Evolutionary conservation across 2,888 invertebrate genomes (phyloP), one percentile per base, ranked within the genome.

Genomic region (Eustalomyia histrio): DNA sequence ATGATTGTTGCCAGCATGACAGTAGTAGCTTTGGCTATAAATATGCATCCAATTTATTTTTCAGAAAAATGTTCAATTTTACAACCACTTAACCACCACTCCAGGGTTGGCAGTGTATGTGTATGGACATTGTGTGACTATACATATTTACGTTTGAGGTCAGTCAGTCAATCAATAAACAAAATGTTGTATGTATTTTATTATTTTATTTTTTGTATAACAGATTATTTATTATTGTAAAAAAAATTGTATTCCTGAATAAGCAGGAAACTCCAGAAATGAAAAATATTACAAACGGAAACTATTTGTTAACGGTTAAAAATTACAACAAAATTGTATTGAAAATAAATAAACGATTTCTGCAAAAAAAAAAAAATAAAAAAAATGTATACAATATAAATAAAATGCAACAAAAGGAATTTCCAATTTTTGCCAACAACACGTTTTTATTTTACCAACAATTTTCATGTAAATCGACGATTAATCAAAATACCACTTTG

Each of bases 91-190:
- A 76, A 80, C 64, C 80, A 65, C 50, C 64, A 58, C 43, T 53
- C 47, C 16, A 65, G 52, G 16, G 43, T 50, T 52, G 69, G 43
- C 55, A 71, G 29, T 71, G 29, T 29, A 6, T 58, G 24, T 21
- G 61, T 14, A 17, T 10, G 6, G 0, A 18, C 47, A 12, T 29
- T 39, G 6, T 64, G 17, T 58, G 18, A 10, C 55, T 33, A n/a
- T n/a, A 17, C 9, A 33, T 65, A 67, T n/a, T 63, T 14, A 72
- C 53, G 63, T 73, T 73, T 76, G 65, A 55, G 68, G 76, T 76
- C 73, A 67, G 43, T 50, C 76, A 76, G 69, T 80, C 80, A 80
- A 76, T 80, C 76, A 80, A 74, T 73, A 80, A 74, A 80, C 55
- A 74, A 76, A 64, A 61, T 67, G n/a, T 29, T 58, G 5, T 52